Base-by-base conservation (phyloP, 2,888 invertebrate genomes). In the Melinopterus prodromus region DNA sequence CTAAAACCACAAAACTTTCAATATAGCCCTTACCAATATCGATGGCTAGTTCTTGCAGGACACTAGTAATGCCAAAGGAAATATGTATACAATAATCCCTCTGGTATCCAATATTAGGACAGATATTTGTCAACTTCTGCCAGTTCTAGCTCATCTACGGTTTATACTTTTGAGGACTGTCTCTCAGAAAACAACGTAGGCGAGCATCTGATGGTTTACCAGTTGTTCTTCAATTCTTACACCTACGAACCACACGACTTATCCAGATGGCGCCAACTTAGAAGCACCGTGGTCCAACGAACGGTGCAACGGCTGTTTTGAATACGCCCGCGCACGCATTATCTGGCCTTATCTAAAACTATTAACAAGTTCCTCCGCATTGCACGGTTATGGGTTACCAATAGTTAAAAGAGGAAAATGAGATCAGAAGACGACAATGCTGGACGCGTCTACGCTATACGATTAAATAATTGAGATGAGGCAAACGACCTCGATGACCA, bases 391-490 rank as follows among this genome's bases (percentile, higher is more conserved):
- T 4, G 53, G 53, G 12, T 12, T 53, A 53, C 53, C 12, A 53
- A 53, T 9, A 9, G 53, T 7, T 53, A 7, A 7, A 53, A 53
- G 53, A 53, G 7, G 53, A 12, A 53, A 53, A 53, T 53, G 53
- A 53, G 53, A 53, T 53, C 53, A 12, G 53, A 3, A 6, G 53
- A 53, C 53, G 53, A 53, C 53, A 53, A 53, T 53, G 1, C 3
- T 6, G 53, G 53, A 3, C 0, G 12, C 53, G 53, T 53, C 53
- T 7, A 53, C 53, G 12, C 26, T 26, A 36, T 15, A 35, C 74
- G 37, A 74, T 74, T 74, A 74, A 74, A 74, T 74, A 74, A 74
- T 74, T 74, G 74, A 14, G 9, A 35, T 74, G 74, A 74, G 74
- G 74, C 74, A 35, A 74, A 74, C n/a, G 74, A 74, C 74, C 74